Conservation (phyloP, 2,797 vertebrate genomes). For the Manis pentadactyla region DNA sequence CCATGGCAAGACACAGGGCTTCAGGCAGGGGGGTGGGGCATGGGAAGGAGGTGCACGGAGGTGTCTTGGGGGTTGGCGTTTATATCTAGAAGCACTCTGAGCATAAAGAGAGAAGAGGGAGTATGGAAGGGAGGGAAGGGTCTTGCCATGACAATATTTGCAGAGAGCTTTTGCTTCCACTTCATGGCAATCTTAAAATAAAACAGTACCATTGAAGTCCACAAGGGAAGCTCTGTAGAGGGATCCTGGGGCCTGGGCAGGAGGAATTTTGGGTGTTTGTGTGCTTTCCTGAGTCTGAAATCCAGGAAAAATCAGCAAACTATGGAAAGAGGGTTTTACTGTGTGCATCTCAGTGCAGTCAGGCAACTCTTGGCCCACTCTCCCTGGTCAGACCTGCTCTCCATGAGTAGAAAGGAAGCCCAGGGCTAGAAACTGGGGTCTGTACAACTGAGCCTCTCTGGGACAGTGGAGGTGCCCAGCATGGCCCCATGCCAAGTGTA, state of each 20-base stretch:
- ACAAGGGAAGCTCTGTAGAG: slow-evolving; percentile 70
- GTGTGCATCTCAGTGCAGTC: neutral
- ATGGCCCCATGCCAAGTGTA: neutral
- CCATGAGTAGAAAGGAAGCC: neutral
- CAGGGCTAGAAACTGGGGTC: neutral
- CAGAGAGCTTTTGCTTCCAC: slow-evolving; percentile 78
- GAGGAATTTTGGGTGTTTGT: neutral
- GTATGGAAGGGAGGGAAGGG: slow-evolving; percentile 22
- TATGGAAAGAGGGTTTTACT: neutral
- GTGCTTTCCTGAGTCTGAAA: neutral
- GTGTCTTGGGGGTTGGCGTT: slow-evolving; percentile 67
- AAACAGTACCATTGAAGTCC: slow-evolving; percentile 84
- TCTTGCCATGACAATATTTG: slow-evolving; percentile 83
- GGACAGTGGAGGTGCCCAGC: neutral
- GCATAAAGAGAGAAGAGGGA: neutral
- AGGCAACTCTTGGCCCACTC: rapidly evolving
- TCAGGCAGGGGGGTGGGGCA: slow-evolving; percentile 52
- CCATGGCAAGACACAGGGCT: neutral
- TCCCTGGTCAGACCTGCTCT: neutral
- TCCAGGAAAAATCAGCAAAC: neutral
- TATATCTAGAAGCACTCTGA: slow-evolving; percentile 76
- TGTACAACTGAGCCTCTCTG: neutral
- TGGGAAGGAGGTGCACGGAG: slow-evolving; percentile 73
- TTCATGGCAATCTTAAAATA: slow-evolving; percentile 82
- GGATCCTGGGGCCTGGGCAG: neutral